Conservation (phyloP, 2,888 invertebrate genomes). For the Axea sp. region DNA sequence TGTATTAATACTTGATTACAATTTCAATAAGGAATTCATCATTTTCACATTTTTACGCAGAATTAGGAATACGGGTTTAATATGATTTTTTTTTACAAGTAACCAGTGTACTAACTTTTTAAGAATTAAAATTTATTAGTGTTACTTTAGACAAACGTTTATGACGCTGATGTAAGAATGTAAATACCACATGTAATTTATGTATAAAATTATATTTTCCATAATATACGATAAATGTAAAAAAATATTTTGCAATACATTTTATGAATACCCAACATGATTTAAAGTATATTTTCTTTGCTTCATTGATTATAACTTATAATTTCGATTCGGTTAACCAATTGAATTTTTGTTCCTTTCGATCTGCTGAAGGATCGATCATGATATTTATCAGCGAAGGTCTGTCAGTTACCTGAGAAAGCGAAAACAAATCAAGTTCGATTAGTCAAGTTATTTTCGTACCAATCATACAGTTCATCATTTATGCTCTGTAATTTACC, state of each 20-base stretch:
- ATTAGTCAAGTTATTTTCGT: no score
- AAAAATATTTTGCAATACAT: slow-evolving; percentile 3
- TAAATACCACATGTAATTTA: slow-evolving; percentile 20
- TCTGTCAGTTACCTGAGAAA: slow-evolving; percentile 82
- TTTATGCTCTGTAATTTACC: no score
- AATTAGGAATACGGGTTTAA: no score
- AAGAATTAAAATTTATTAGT: no score
- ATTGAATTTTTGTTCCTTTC: slow-evolving; percentile 93
- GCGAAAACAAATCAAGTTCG: no score
- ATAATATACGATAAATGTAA: slow-evolving; percentile 18
- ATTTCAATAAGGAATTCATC: no score
- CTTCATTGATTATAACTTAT: slow-evolving; percentile 28
- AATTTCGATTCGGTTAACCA: slow-evolving; percentile 95
- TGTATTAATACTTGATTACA: no score
- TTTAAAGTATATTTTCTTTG: slow-evolving; percentile 1
- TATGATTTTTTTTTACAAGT: no score
- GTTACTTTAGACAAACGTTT: no score
- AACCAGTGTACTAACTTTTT: no score
- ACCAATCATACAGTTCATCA: no score
- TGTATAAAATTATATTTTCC: slow-evolving; percentile 34
- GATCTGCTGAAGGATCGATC: slow-evolving; percentile 92
- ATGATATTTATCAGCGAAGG: slow-evolving; percentile 95
- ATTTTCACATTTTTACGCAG: no score
- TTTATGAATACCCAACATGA: neutral
- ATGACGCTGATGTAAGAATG: slow-evolving; percentile 19